phyloP scores from a whole-genome alignment of 2,888 invertebrate genomes.

The Nomada fabriciana region DNA sequence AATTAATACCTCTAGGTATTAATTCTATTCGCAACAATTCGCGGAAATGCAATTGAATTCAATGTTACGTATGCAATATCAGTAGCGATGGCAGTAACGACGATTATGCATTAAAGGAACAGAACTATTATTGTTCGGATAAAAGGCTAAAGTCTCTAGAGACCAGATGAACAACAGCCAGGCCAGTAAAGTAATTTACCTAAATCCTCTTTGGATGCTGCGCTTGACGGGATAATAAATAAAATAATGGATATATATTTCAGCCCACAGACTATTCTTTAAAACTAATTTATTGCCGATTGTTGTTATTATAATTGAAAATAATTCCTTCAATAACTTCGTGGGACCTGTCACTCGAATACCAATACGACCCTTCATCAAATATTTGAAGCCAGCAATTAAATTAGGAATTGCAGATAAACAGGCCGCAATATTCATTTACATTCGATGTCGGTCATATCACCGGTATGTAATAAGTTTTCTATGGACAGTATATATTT shows the following conservation, averaged over 20 bases:
- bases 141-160: constrained; percentile 38
- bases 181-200: constrained; percentile 62
- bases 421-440: neutral
- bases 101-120: constrained; percentile 30
- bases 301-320: neutral
- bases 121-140: constrained; percentile 9
- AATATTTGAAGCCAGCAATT: constrained; percentile 9
- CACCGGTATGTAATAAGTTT: neutral
- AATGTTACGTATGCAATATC: constrained; percentile 23
- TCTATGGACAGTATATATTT: neutral
- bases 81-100: constrained; percentile 21
- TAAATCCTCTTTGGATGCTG: constrained; percentile 74
- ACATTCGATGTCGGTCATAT: neutral
- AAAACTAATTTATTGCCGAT: neutral
- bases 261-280: constrained; percentile 1
- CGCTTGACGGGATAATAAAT: constrained; percentile 63
- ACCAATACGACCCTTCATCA: constrained; percentile 24
- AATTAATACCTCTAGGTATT: neutral
- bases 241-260: constrained; percentile 44
- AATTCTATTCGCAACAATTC: neutral
- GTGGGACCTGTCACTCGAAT: neutral
- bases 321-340: neutral
- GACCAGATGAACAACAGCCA: constrained; percentile 47
- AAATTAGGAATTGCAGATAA: constrained; percentile 15
- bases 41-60: constrained; percentile 17